Conservation (phyloP, 2,113 vertebrate genomes). For the Myotis lucifugus region DNA sequence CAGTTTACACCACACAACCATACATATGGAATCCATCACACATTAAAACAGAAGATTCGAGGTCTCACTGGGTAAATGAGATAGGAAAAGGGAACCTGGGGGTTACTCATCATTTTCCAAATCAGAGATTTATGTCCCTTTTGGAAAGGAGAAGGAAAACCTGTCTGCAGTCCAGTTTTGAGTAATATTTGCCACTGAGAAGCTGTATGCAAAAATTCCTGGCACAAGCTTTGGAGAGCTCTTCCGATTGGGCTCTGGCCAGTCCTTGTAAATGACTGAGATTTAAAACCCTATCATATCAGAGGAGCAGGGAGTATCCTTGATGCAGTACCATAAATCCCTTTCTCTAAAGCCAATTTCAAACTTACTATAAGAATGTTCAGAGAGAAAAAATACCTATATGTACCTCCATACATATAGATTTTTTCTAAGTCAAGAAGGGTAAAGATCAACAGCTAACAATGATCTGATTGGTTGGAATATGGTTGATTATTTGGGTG, state of each 20-base stretch:
- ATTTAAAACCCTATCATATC: constrained; percentile 65
- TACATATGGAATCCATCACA: constrained; percentile 72
- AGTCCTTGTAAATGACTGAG: constrained; percentile 42
- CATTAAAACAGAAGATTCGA: constrained; percentile 35
- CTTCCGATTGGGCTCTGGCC: constrained; percentile 60
- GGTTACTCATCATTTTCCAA: constrained; percentile 77
- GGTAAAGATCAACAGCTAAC: not conserved
- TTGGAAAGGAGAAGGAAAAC: constrained; percentile 61
- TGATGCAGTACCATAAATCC: not conserved
- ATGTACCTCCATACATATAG: rapidly evolving
- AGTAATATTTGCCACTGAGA: constrained; percentile 74
- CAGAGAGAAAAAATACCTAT: not conserved
- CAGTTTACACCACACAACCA: constrained; percentile 7
- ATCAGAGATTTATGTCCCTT: constrained; percentile 72
- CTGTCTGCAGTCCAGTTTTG: constrained; percentile 62
- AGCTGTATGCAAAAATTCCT: constrained; percentile 67
- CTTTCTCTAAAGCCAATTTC: constrained; percentile 10
- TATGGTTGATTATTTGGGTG: not conserved
- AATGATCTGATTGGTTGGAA: not conserved
- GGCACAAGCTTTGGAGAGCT: constrained; percentile 45
- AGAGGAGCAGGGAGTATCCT: not conserved
- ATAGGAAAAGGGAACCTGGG: constrained; percentile 63
- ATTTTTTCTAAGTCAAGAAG: not conserved
- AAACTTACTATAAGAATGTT: not conserved
- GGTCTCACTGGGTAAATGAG: constrained; percentile 47